Conservation (phyloP, 2,113 vertebrate species). For the Grammomys dolichurus region DNA sequence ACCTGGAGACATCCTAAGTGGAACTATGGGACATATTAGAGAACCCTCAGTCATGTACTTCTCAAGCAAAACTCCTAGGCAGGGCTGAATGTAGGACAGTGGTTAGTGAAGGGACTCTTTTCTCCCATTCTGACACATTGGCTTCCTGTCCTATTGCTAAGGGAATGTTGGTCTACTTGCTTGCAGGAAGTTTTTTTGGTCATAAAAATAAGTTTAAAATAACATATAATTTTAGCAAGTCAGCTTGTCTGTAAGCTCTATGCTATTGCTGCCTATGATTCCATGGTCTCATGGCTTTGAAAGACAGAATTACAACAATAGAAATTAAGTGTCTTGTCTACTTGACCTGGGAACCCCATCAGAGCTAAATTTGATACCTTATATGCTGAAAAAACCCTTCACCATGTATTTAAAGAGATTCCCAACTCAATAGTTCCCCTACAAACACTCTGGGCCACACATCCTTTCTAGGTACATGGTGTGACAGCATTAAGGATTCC, state of each 20-base stretch:
- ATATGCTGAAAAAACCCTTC: background rate
- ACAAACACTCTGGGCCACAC: background rate
- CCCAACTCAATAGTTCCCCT: background rate
- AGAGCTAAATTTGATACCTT: background rate
- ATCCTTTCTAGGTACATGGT: background rate
- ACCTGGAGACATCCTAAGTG: background rate
- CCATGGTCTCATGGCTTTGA: background rate
- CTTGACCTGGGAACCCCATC: background rate
- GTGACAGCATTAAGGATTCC: background rate
- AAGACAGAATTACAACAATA: background rate
- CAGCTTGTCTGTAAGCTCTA: background rate
- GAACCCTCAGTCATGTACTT: background rate
- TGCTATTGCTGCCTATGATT: fast-evolving
- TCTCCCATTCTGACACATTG: background rate
- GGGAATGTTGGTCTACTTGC: conserved; percentile 25
- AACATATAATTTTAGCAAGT: conserved; percentile 49
- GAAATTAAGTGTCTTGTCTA: background rate
- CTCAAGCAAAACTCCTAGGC: background rate
- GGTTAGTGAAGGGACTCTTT: background rate
- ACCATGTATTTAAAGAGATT: background rate
- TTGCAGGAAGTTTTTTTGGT: conserved; percentile 55
- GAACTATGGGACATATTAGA: background rate
- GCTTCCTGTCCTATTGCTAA: background rate
- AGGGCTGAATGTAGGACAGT: background rate
- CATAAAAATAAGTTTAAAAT: conserved; percentile 68